phyloP scores from a whole-genome alignment of 1,140 invertebrate species.

The Neotoxoptera formosana region DNA sequence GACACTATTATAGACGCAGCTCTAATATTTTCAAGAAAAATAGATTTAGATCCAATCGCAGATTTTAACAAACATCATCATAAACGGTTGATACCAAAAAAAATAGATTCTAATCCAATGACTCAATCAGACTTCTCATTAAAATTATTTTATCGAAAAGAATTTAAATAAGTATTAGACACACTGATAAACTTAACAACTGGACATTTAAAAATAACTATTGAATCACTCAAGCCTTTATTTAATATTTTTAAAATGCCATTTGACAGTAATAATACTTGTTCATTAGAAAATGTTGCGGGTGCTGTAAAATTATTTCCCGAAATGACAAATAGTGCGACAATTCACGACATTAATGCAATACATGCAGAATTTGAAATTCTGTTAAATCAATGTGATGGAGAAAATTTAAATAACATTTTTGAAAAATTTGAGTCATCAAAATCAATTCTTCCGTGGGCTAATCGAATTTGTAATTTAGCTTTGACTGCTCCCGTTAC shows the following conservation, averaged over 20 bases:
- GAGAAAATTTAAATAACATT: background rate
- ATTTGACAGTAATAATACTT: background rate
- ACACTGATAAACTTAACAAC: background rate
- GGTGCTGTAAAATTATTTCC: background rate
- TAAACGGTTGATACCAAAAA: slow-evolving; percentile 8
- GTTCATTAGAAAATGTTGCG: background rate
- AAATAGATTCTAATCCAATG: background rate
- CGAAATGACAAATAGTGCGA: background rate
- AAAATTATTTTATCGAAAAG: background rate
- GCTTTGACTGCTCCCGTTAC: too few relatives aligned
- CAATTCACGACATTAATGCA: background rate
- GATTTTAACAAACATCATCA: slow-evolving; percentile 48
- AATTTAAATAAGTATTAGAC: background rate
- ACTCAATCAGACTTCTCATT: background rate
- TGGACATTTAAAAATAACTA: background rate
- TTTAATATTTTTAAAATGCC: background rate
- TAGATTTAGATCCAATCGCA: slow-evolving; percentile 23
- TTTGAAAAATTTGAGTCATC: background rate
- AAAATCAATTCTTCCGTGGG: background rate
- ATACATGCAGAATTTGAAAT: background rate
- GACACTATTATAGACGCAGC: too few relatives aligned
- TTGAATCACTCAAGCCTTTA: background rate
- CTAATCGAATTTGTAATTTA: background rate
- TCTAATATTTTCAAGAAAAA: background rate
- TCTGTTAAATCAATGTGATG: background rate